phyloP scores from a whole-genome alignment of 2,797 vertebrate genomes.

The Enteromius anoplus region DNA sequence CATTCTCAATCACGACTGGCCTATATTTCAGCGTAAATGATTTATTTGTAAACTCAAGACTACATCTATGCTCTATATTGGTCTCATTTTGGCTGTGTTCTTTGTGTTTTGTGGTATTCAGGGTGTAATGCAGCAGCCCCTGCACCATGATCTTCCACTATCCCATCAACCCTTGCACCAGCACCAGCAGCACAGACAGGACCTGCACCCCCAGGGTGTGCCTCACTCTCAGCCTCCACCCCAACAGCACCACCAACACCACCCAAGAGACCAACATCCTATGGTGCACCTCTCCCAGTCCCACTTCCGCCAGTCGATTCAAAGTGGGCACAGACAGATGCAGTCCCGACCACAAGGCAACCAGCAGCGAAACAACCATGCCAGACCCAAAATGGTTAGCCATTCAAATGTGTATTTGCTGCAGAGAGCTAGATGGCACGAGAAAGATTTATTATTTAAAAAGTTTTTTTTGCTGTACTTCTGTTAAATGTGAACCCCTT shows the following conservation, averaged over 20 bases:
- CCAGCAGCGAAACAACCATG: constrained; percentile 76
- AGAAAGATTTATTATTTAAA: neutral
- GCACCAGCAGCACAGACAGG: constrained; percentile 75
- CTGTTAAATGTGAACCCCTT: neutral
- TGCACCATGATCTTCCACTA: constrained; percentile 76
- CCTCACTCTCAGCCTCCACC: constrained; percentile 73
- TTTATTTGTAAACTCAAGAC: neutral
- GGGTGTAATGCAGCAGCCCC: constrained; percentile 86
- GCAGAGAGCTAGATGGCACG: neutral
- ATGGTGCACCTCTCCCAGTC: constrained; percentile 88
- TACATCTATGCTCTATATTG: neutral
- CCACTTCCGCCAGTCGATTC: constrained; percentile 87
- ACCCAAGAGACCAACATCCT: constrained; percentile 80
- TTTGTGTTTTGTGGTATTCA: constrained; percentile 54
- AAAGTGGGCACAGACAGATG: constrained; percentile 81
- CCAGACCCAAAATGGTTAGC: constrained; percentile 87
- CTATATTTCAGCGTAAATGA: neutral
- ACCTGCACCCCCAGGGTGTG: constrained; percentile 68
- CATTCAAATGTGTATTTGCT: constrained; percentile 8
- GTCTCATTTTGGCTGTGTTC: neutral
- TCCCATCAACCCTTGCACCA: constrained; percentile 80
- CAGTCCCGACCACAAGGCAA: constrained; percentile 82
- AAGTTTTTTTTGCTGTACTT: neutral
- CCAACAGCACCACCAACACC: constrained; percentile 71
- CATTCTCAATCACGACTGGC: neutral